Evolutionary conservation across 2,888 invertebrate genomes (phyloP).

Genomic region (Chironomus riparius): DNA sequence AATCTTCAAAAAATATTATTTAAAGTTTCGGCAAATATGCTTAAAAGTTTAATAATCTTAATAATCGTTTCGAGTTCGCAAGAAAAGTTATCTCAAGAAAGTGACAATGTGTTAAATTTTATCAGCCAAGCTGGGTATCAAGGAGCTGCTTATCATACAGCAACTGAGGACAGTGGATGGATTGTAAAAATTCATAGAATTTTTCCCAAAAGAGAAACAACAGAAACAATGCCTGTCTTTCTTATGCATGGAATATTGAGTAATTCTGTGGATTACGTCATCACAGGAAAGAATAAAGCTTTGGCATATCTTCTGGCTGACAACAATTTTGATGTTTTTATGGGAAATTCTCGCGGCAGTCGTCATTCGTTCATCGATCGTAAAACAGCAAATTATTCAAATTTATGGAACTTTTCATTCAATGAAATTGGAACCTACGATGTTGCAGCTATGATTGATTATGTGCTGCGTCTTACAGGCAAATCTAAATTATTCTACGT

Average conservation of each 20-base stretch:
- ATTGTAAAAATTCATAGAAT: constrained; percentile 60
- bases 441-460: constrained; percentile 48
- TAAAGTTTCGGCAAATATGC: too few relatives aligned
- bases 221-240: constrained; percentile 31
- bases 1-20: too few relatives aligned
- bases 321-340: constrained; percentile 43
- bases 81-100: too few relatives aligned
- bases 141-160: constrained; percentile 48
- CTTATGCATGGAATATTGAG: constrained; percentile 10
- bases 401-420: constrained; percentile 35
- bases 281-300: constrained; percentile 30
- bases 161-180: constrained; percentile 58
- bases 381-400: constrained; percentile 32
- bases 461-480: constrained; percentile 38
- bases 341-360: constrained; percentile 42
- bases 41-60: too few relatives aligned
- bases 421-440: constrained; percentile 49
- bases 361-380: constrained; percentile 37
- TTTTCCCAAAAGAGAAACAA: constrained; percentile 36
- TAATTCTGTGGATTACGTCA: not conserved
- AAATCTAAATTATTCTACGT: constrained; percentile 43
- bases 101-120: not conserved
- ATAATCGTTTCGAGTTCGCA: too few relatives aligned
- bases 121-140: constrained; percentile 42
- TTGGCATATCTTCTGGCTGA: constrained; percentile 38